Base-by-base conservation (phyloP, 2,113 vertebrate genomes). In the Bambusicola thoracicus region DNA sequence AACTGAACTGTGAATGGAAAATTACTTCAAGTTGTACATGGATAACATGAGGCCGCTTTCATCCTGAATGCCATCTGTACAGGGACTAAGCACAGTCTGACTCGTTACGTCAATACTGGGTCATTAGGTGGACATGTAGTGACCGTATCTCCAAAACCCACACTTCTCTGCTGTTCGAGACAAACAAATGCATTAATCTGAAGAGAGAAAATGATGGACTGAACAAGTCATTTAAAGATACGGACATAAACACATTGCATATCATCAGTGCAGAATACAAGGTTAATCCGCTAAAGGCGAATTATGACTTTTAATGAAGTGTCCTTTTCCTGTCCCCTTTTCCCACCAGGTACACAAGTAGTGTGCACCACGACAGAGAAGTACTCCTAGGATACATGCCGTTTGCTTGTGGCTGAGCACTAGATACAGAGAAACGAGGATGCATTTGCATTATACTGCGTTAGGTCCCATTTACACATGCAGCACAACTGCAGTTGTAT, bases 321-420 rank as follows among this genome's bases (percentile, higher is more conserved):
- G 2, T 75, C 29, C 68, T 88, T 78, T 79, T 67, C 40, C 81
- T n/a, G n/a, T 38, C 13, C 21, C 21, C 13, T 78, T 68, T 51
- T 78, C 29, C n/a, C n/a, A 65, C 12, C 15, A 32, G 46, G 51
- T 44, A 40, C 20, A 66, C 40, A 70, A 78, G 74, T 76, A 87
- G 69, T 49, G 78, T 85, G 62, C 53, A 68, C 81, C 62, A 38
- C 34, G 48, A 81, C 69, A 56, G 63, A 17, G 21, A 78, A 49
- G 40, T 25, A 66, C 30, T 92, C 11, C n/a, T 48, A 81, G 77
- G 44, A 68, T 66, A 75, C 25, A 41, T 29, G 53, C 70, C 62
- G 13, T 73, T 72, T 79, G 83, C 80, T 89, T 76, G 75, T 82
- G 81, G 80, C 74, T 92, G 86, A 89, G 22, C 8, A 86, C 65